Evolutionary conservation across 1,140 invertebrate genomes (phyloP).

Genomic region (Camponotus pennsylvanicus): DNA sequence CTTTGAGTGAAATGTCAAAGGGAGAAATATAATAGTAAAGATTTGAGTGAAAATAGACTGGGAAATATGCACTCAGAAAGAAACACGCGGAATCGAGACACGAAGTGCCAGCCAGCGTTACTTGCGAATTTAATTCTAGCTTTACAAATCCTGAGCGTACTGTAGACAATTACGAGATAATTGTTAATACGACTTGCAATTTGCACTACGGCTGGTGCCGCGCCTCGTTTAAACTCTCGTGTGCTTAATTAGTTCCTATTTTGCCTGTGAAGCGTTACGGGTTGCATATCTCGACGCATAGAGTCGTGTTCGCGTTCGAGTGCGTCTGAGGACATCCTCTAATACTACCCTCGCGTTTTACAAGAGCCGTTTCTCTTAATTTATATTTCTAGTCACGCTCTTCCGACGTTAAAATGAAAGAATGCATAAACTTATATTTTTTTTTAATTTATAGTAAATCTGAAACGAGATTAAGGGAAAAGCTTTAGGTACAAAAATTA

Average conservation of each 20-base stretch:
- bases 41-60: conserved; percentile 46
- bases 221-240: conserved; percentile 59
- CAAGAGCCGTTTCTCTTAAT: conserved; percentile 44
- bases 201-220: conserved; percentile 28
- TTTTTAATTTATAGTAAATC: conserved; percentile 23
- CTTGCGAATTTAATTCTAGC: conserved; percentile 69
- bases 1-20: conserved; percentile 60
- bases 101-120: conserved; percentile 56
- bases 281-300: conserved; percentile 53
- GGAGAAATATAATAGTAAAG: conserved; percentile 21
- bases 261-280: conserved; percentile 21
- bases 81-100: neutral
- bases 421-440: neutral
- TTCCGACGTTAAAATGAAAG: neutral
- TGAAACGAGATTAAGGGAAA: neutral
- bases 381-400: conserved; percentile 37
- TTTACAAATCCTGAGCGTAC: conserved; percentile 62
- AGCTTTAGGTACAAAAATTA: neutral
- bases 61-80: neutral
- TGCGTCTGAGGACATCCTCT: conserved; percentile 42
- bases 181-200: conserved; percentile 71
- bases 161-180: conserved; percentile 71
- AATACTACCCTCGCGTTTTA: conserved; percentile 39
- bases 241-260: conserved; percentile 60
- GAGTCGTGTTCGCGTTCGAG: conserved; percentile 17